Evolutionary conservation across 2,113 vertebrate genomes (phyloP).

Genomic region (Cephalopholis sonnerati): DNA sequence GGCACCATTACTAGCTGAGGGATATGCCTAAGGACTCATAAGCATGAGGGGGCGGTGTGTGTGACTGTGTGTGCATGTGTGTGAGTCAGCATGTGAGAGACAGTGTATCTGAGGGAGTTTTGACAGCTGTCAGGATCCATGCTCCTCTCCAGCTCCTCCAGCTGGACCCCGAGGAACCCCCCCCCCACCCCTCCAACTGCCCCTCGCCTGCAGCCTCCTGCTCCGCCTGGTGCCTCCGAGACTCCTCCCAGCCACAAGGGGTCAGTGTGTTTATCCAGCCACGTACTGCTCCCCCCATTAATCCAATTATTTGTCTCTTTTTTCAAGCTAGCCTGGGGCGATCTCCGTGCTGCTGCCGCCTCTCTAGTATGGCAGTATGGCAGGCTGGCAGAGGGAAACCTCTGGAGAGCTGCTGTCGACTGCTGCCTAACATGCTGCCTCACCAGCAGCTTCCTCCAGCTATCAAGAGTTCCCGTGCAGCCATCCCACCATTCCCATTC

Average conservation of each 20-base stretch:
- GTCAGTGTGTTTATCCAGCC: constrained; percentile 70
- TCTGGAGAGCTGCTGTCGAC: constrained; percentile 50
- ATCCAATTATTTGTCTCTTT: constrained; percentile 76
- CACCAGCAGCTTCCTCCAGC: constrained; percentile 31
- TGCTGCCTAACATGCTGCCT: constrained; percentile 23
- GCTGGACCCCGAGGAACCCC: constrained; percentile 25
- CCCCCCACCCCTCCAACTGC: neutral
- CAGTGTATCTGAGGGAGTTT: constrained; percentile 58
- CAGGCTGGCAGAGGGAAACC: constrained; percentile 35
- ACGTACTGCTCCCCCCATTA: constrained; percentile 61
- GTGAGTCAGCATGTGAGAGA: constrained; percentile 28
- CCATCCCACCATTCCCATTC: neutral
- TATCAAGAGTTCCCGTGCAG: constrained; percentile 20
- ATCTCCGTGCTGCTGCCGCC: constrained; percentile 19
- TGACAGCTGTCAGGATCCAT: constrained; percentile 77
- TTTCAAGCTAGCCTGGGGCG: constrained; percentile 43
- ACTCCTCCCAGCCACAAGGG: constrained; percentile 67
- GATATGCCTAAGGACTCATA: constrained; percentile 26
- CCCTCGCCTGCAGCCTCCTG: neutral
- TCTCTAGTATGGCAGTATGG: constrained; percentile 22
- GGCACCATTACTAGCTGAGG: constrained; percentile 9
- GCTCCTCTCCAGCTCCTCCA: constrained; percentile 52
- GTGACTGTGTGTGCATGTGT: constrained; percentile 11
- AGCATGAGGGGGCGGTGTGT: constrained; percentile 43
- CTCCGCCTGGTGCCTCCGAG: constrained; percentile 44